Percentiles rank a stretch among this genome's conserved stretches.
Conservation (phyloP, 92 coral and sea anemone genomes). For the Micromussa lordhowensis region DNA sequence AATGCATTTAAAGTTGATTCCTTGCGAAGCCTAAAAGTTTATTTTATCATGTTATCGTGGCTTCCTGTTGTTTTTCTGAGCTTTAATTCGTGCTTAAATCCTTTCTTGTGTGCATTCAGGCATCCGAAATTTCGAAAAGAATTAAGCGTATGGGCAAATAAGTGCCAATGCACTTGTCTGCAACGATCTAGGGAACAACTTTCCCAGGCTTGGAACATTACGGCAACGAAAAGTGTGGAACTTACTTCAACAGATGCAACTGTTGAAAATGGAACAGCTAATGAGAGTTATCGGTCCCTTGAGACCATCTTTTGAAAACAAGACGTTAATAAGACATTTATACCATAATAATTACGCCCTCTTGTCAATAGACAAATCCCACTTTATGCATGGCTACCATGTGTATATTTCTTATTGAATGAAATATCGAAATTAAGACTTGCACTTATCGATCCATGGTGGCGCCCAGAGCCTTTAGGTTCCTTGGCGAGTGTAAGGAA, state of each 20-base stretch:
- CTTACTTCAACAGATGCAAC: constrained; percentile 1
- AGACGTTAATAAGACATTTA: neutral
- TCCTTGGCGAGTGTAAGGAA: too few species aligned
- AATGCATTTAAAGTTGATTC: constrained; percentile 32
- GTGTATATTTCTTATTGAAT: too few species aligned
- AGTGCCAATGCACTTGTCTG: constrained; percentile 12
- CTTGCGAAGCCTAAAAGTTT: constrained; percentile 25
- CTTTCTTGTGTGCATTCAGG: constrained; percentile 77
- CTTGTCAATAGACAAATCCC: too few species aligned
- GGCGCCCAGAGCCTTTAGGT: too few species aligned
- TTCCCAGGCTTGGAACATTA: constrained; percentile 12
- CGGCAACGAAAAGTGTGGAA: constrained; percentile 1
- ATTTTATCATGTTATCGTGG: constrained; percentile 68
- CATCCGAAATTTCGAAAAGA: constrained; percentile 59
- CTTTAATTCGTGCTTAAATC: constrained; percentile 72
- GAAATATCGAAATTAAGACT: too few species aligned
- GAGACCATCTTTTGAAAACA: neutral
- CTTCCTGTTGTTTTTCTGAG: constrained; percentile 63
- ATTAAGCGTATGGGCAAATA: neutral
- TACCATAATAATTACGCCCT: too few species aligned
- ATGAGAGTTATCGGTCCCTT: constrained; percentile 19
- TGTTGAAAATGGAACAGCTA: neutral
- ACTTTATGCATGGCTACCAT: too few species aligned
- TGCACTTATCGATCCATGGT: too few species aligned
- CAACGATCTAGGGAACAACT: neutral